Evolutionary conservation across 2,797 vertebrate species (phyloP).

Genomic region (Molossus alvarezi): DNA sequence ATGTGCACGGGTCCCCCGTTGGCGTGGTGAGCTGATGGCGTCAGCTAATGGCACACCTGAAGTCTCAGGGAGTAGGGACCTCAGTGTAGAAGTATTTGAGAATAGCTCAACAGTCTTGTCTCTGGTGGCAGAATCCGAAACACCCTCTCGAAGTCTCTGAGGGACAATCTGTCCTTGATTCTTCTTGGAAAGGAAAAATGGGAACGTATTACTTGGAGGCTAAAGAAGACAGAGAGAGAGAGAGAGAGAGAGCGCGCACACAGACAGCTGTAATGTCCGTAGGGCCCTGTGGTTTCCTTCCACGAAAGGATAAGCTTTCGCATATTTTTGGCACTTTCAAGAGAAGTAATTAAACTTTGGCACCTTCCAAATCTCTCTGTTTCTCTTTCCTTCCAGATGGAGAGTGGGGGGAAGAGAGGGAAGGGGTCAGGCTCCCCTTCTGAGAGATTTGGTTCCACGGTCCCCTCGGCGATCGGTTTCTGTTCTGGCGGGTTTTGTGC

Average conservation of each 20-base stretch:
- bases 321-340: conserved; percentile 69
- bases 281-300: conserved; percentile 63
- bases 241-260: background rate
- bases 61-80: background rate
- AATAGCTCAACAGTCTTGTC: background rate
- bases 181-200: conserved; percentile 74
- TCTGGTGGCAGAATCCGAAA: conserved; percentile 12
- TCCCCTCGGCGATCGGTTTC: conserved; percentile 40
- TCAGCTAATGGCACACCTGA: background rate
- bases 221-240: conserved; percentile 21
- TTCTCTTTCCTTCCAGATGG: conserved; percentile 75
- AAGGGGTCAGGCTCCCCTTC: conserved; percentile 48
- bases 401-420: conserved; percentile 54
- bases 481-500: background rate
- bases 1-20: background rate
- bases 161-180: conserved; percentile 58
- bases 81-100: background rate
- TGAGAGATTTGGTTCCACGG: background rate
- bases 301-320: conserved; percentile 72
- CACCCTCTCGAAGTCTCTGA: conserved; percentile 13
- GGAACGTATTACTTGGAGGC: conserved; percentile 53
- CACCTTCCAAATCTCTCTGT: conserved; percentile 45
- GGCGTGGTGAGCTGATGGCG: background rate
- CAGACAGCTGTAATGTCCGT: background rate
- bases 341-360: conserved; percentile 76